These are phyloP conservation scores for Diabrotica virgifera DNA, from an alignment of 1,140 invertebrate genomes.

Conservation along the genomic window DNA sequence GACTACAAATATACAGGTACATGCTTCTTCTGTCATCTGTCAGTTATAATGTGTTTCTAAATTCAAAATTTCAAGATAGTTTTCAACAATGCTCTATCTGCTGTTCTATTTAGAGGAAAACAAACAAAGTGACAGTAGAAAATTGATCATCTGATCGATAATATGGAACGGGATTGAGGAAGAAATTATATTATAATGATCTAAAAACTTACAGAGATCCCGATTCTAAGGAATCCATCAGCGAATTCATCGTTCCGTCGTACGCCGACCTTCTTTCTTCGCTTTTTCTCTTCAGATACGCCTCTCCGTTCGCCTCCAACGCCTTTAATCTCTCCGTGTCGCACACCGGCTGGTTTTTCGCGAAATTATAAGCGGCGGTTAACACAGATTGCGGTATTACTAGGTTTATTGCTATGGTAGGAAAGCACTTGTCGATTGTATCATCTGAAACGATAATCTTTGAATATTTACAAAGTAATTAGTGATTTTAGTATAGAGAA, in stretches of 20 bases:
- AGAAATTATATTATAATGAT: too few relatives aligned
- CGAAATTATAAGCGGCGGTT: slow-evolving; percentile 51
- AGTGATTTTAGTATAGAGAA: too few relatives aligned
- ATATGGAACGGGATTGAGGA: too few relatives aligned
- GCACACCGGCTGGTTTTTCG: slow-evolving; percentile 42
- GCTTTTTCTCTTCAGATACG: slow-evolving; percentile 47
- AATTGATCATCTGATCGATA: too few relatives aligned
- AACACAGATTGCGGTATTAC: slow-evolving; percentile 56
- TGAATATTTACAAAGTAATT: too few relatives aligned
- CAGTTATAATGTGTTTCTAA: too few relatives aligned
- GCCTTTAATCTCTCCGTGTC: slow-evolving; percentile 43
- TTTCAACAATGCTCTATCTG: too few relatives aligned
- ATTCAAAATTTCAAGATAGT: too few relatives aligned
- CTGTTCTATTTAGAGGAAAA: too few relatives aligned
- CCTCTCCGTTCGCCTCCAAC: slow-evolving; percentile 49
- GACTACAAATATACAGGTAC: too few relatives aligned
- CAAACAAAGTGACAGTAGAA: too few relatives aligned
- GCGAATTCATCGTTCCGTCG: slow-evolving; percentile 57
- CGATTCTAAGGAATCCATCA: slow-evolving; percentile 62
- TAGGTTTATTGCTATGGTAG: slow-evolving; percentile 58
- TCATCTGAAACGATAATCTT: slow-evolving; percentile 35
- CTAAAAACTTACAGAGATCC: slow-evolving; percentile 64
- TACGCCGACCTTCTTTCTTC: slow-evolving; percentile 58
- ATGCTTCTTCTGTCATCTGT: too few relatives aligned
- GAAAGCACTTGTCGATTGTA: slow-evolving; percentile 51